Base-by-base conservation (phyloP, 2,797 vertebrate species). In the Momotus momota region DNA sequence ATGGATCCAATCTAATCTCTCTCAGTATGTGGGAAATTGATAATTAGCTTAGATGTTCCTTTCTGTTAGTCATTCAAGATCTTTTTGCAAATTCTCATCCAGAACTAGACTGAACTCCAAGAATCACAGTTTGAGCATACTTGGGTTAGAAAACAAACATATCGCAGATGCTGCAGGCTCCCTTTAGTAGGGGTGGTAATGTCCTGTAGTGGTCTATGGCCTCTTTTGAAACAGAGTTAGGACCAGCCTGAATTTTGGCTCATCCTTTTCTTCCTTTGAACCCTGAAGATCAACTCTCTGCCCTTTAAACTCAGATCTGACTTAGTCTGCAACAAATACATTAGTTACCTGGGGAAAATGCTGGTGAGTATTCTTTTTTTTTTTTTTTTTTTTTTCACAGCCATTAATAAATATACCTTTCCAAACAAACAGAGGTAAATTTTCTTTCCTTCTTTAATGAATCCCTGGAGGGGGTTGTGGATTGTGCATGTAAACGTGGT, bases 401-500 rank as follows among this genome's bases (percentile, higher is more conserved):
- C 54, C 33, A 23, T 60, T 82, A 87, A 83, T 69, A 80, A 71
- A 83, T 43, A 18, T 61, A 22, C 2, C 2, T 88, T 90, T 93
- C 57, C 40, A 93, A 93, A 91, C 61, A 92, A 92, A 91, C 45
- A 87, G 66, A 65, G 81, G 54, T 35, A 89, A 77, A 60, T 62
- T 88, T 95, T 16, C 12, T 91, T 91, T 57, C 51, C 51, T 64
- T 78, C 75, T 69, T 38, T 91, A 93, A 93, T 88, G 72, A 93
- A 93, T 72, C 87, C 49, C 57, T 21, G 33, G 67, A 83, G 93
- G 69, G 38, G 67, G 40, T 46, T 15, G 49, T 67, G 57, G 57
- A 33, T 86, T 93, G 49, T 86, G 80, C 57, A 54, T 86, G 20
- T 46, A 54, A 94, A 82, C 67, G 31, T 46, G 31, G 69, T 80